Conservation (phyloP, 2,797 vertebrate species). For the Falco concolor region DNA sequence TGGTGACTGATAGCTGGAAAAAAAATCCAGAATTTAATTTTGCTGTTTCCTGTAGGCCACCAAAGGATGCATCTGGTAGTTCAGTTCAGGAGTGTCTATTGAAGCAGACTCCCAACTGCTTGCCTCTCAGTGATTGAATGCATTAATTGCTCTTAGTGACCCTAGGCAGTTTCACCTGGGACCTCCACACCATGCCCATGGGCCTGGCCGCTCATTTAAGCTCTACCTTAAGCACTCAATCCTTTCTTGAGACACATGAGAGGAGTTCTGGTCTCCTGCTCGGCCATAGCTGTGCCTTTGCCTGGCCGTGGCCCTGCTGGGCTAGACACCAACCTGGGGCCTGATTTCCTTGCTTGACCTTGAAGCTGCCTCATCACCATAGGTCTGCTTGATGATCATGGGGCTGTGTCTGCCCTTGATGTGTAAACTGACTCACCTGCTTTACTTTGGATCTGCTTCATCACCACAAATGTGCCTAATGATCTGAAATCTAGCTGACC, state of each 20-base stretch:
- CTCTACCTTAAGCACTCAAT: not conserved
- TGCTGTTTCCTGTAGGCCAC: not conserved
- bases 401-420: not conserved
- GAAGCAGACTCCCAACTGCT: not conserved
- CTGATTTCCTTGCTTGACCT: not conserved
- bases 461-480: not conserved
- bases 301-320: not conserved
- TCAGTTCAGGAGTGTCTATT: not conserved
- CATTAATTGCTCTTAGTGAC: not conserved
- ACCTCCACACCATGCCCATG: not conserved
- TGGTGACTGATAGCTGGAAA: not conserved
- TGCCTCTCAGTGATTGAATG: not conserved
- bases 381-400: accelerated
- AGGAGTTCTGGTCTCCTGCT: not conserved
- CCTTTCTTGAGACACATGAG: accelerated
- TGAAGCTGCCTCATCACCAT: not conserved
- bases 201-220: not conserved
- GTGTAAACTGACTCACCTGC: not conserved
- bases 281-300: not conserved
- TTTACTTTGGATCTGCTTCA: not conserved
- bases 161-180: not conserved
- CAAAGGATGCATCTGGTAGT: not conserved
- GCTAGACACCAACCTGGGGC: not conserved
- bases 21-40: not conserved
- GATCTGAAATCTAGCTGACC: not conserved